Base-by-base conservation (phyloP, 2,113 vertebrate species). In the Erythrocebus patas region DNA sequence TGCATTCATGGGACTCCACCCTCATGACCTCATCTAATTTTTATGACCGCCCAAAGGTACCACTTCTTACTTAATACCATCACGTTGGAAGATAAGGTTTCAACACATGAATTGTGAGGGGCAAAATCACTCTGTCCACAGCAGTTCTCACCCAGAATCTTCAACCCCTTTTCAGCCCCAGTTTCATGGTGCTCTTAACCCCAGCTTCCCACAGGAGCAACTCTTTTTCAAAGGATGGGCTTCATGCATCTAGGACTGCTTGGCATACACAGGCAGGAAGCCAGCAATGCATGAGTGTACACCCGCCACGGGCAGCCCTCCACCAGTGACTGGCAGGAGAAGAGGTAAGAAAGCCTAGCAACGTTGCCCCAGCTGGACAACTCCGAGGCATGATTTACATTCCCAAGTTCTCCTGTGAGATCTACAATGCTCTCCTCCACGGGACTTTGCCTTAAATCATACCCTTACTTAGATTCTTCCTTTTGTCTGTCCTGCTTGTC, bases 191-290 rank as follows among this genome's bases (percentile, higher is more conserved):
- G 27, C 18, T 43, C 66, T 73, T 25, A 10, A 9, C 23, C 11
- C 16, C 35, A n/a, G 8, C 20, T 75, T 27, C 38, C n/a, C 72
- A 93, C 6, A 45, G 20, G 8, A 55, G 43, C 7, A 40, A 68
- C 11, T 32, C 43, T 55, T 73, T 50, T 61, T 78, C 32, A 80
- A 45, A 75, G n/a, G 12, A 50, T 32, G 32, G 2, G 30, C 48
- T 45, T 57, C 59, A 9, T 18, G 16, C 27, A 48, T 23, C 20
- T 75, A 30, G 20, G 38, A n/a, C 25, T 27, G 40, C 11, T 81
- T 57, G n/a, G 43, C 16, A 32, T 11, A 32, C 20, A 38, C 0
- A 0, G 14, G 4, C 6, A 55, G 25, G 64, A 8, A 80, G 32
- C 43, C 64, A 57, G 45, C 76, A 73, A 32, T 14, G 17, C 13